These are phyloP conservation scores for Nebria salina DNA, from an alignment of 2,888 invertebrate genomes.

Conservation along the genomic window DNA sequence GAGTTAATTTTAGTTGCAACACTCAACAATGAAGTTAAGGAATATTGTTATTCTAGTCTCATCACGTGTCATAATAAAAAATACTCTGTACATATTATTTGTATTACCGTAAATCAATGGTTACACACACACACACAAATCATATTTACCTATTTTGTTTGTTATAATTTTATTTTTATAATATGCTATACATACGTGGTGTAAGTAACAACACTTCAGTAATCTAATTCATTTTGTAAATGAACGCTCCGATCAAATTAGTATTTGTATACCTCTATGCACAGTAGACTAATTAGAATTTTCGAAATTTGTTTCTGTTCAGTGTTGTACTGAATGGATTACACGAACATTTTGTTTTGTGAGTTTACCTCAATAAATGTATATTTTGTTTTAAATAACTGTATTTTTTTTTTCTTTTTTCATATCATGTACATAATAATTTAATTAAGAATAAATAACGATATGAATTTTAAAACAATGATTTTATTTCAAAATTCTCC, in stretches of 20 bases:
- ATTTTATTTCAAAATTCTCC: background rate
- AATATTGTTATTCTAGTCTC: conserved; percentile 45
- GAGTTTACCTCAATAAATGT: conserved; percentile 39
- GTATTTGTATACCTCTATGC: conserved; percentile 36
- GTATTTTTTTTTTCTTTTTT: conserved; percentile 30
- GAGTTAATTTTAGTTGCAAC: background rate
- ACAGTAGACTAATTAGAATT: conserved; percentile 32
- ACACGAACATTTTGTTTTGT: conserved; percentile 27
- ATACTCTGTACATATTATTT: conserved; percentile 35
- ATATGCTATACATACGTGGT: background rate
- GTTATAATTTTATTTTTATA: background rate
- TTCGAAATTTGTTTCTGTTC: conserved; percentile 29
- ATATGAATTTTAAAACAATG: conserved; percentile 28
- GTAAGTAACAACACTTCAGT: background rate
- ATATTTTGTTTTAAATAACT: conserved; percentile 36
- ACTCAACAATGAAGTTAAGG: conserved; percentile 20
- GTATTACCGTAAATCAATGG: conserved; percentile 34
- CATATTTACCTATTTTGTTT: conserved; percentile 12
- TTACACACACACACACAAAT: conserved; percentile 20
- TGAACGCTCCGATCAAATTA: conserved; percentile 25
- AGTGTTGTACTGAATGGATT: conserved; percentile 33
- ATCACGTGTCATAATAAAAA: conserved; percentile 32
- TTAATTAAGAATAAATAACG: conserved; percentile 39
- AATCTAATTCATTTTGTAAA: conserved; percentile 17
- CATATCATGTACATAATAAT: conserved; percentile 34